Evolutionary conservation across 2,888 invertebrate species (phyloP).

Genomic region (Drosophila falleni): DNA sequence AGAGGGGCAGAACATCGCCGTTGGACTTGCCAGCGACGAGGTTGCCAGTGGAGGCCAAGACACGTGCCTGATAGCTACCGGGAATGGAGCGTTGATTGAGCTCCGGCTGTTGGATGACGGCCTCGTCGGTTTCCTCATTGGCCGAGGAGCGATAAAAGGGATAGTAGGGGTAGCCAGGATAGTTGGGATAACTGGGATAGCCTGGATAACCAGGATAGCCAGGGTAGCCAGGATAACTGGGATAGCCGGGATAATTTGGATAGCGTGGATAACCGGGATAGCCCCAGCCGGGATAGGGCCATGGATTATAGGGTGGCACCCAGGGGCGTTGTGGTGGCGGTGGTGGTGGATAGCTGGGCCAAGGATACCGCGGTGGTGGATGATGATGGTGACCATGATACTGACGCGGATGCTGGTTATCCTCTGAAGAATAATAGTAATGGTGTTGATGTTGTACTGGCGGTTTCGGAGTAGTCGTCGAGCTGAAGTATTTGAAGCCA

Average conservation of each 20-base stretch:
- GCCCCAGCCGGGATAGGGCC: conserved; percentile 46
- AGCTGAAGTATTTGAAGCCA: conserved; percentile 64
- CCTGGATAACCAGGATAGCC: conserved; percentile 35
- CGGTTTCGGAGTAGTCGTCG: conserved; percentile 58
- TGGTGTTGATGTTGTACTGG: conserved; percentile 61
- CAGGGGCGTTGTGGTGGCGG: conserved; percentile 47
- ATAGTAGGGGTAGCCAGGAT: conserved; percentile 50
- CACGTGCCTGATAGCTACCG: conserved; percentile 58
- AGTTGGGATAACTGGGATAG: conserved; percentile 39
- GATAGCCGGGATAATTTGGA: conserved; percentile 33
- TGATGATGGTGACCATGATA: conserved; percentile 29
- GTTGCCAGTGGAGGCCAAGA: conserved; percentile 40
- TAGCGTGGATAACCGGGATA: conserved; percentile 36
- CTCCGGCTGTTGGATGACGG: conserved; percentile 20
- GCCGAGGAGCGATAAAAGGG: conserved; percentile 55
- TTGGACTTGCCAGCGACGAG: conserved; percentile 46
- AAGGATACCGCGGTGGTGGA: conserved; percentile 23
- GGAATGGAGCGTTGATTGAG: conserved; percentile 40
- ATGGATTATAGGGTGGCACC: conserved; percentile 35
- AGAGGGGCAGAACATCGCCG: conserved; percentile 51
- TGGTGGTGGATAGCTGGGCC: conserved; percentile 39
- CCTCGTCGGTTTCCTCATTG: conserved; percentile 38
- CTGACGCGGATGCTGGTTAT: conserved; percentile 60
- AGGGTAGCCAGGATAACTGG: conserved; percentile 28
- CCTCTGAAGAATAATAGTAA: conserved; percentile 72